Percentiles rank a stretch among this genome's conserved stretches.
These are phyloP conservation scores for Eupithecia dodoneata DNA, from an alignment of 2,888 invertebrate species.

Conservation along the genomic window DNA sequence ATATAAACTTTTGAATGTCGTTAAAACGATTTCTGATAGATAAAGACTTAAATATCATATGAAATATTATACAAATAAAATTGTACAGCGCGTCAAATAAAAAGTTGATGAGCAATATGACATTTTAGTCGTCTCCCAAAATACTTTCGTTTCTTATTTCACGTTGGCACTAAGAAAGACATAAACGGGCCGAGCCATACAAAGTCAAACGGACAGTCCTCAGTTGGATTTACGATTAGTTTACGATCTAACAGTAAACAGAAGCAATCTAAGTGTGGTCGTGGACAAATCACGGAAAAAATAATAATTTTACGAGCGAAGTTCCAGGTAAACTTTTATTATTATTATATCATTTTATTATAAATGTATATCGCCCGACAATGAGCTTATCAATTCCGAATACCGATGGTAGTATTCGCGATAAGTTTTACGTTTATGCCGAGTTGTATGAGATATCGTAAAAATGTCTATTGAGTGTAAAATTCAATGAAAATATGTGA, in stretches of 20 bases:
- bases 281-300: slow-evolving; percentile 28
- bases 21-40: not conserved
- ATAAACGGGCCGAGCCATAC: slow-evolving; percentile 6
- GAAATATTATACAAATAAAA: not conserved
- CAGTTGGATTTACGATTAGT: slow-evolving; percentile 12
- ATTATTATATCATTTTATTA: slow-evolving; percentile 11
- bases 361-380: slow-evolving; percentile 29
- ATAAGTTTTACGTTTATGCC: slow-evolving; percentile 32
- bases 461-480: slow-evolving; percentile 57
- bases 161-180: slow-evolving; percentile 8
- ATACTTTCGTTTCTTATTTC: not conserved
- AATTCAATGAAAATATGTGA: slow-evolving; percentile 59
- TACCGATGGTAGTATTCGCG: slow-evolving; percentile 34
- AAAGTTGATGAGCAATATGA: slow-evolving; percentile 5
- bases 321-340: slow-evolving; percentile 28
- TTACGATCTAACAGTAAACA: slow-evolving; percentile 33
- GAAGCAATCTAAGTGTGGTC: slow-evolving; percentile 28
- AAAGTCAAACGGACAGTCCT: not conserved
- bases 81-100: not conserved
- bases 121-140: slow-evolving; percentile 9
- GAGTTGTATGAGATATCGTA: slow-evolving; percentile 34
- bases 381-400: slow-evolving; percentile 35
- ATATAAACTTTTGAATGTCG: not conserved
- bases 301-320: slow-evolving; percentile 20
- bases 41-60: not conserved